These are phyloP conservation scores for Calameuta pallipes DNA, from an alignment of 2,888 invertebrate genomes.

Conservation along the genomic window DNA sequence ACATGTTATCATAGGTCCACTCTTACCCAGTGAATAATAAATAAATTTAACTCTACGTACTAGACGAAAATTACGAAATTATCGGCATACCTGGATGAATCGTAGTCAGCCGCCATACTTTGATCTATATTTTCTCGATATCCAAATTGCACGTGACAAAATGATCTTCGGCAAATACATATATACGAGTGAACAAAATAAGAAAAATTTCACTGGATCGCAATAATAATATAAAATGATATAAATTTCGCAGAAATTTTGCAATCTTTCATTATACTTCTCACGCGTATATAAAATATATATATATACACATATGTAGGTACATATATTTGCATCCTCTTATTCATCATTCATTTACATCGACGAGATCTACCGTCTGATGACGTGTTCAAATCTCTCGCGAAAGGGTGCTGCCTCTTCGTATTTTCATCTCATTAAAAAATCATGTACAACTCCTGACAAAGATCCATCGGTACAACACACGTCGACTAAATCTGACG, in stretches of 20 bases:
- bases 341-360: neutral
- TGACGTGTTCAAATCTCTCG: neutral
- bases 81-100: neutral
- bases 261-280: neutral
- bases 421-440: neutral
- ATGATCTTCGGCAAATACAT: neutral
- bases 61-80: neutral
- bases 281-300: neutral
- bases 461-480: neutral
- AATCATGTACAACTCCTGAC: neutral
- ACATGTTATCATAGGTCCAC: neutral
- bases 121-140: neutral
- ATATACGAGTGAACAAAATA: neutral
- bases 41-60: conserved; percentile 1
- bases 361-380: neutral
- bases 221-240: neutral
- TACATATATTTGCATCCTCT: neutral
- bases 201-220: neutral
- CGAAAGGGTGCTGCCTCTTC: neutral
- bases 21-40: neutral
- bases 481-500: neutral
- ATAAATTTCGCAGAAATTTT: neutral
- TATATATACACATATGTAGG: neutral
- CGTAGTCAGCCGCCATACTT: neutral
- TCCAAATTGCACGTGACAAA: neutral